Conservation (phyloP, 1,140 invertebrate genomes). For the Heliconius melpomene region DNA sequence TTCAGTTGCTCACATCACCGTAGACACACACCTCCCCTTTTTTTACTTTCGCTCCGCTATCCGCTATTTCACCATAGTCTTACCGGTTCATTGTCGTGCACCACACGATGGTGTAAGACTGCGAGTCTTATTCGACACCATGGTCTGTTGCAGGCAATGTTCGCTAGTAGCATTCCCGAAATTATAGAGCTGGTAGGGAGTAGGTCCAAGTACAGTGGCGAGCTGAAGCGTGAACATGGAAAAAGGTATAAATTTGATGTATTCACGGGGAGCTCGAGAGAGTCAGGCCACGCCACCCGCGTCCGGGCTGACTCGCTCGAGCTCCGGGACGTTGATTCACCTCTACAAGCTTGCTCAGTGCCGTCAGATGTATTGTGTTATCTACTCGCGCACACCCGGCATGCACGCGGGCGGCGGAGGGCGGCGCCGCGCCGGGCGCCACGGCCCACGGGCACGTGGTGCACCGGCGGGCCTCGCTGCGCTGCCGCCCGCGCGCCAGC, state of each 20-base stretch:
- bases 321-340: constrained; percentile 70
- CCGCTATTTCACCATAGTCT: constrained; percentile 74
- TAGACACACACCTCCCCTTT: constrained; percentile 77
- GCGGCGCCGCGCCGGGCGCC: constrained; percentile 42
- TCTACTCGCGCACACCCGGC: constrained; percentile 77
- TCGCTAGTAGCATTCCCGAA: constrained; percentile 99
- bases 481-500: constrained; percentile 48
- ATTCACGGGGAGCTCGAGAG: constrained; percentile 72
- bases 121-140: constrained; percentile 71
- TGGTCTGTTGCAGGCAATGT: constrained; percentile 93
- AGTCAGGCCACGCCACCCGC: constrained; percentile 58
- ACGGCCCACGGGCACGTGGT: constrained; percentile 42
- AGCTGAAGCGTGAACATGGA: constrained; percentile 98
- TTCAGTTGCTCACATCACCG: constrained; percentile 81
- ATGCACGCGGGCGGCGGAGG: constrained; percentile 45
- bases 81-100: constrained; percentile 79
- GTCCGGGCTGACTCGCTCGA: constrained; percentile 66
- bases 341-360: constrained; percentile 79
- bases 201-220: constrained; percentile 98
- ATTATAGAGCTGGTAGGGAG: constrained; percentile 99
- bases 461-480: constrained; percentile 43
- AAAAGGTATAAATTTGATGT: constrained; percentile 98
- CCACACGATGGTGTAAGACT: constrained; percentile 72
- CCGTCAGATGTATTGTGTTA: constrained; percentile 82
- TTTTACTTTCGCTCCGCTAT: constrained; percentile 79